phyloP scores from a whole-genome alignment of 2,797 vertebrate genomes.

The Picus viridis region DNA sequence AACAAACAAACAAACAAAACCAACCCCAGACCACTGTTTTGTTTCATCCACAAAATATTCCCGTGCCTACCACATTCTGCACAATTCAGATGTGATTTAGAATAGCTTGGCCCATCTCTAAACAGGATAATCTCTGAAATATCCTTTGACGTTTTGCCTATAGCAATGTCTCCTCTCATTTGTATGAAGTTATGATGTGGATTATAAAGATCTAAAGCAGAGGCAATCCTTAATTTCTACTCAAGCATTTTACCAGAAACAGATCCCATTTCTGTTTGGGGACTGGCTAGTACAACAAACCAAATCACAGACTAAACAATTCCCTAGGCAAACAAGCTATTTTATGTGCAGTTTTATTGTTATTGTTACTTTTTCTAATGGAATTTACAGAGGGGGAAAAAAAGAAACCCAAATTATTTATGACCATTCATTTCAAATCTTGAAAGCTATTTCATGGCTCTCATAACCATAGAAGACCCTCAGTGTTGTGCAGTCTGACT shows the following conservation, averaged over 20 bases:
- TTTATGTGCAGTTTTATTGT: conserved; percentile 27
- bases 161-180: conserved; percentile 2
- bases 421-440: conserved; percentile 10
- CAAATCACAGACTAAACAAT: conserved; percentile 33
- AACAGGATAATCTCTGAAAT: neutral
- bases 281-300: neutral
- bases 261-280: conserved; percentile 11
- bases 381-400: neutral
- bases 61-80: neutral
- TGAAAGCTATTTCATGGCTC: conserved; percentile 36
- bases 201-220: neutral
- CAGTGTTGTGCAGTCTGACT: neutral
- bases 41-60: neutral
- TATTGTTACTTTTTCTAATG: conserved; percentile 30
- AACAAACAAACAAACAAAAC: neutral
- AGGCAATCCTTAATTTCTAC: conserved; percentile 10
- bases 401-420: neutral
- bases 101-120: neutral
- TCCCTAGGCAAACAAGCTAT: conserved; percentile 1
- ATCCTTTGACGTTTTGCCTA: neutral
- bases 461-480: neutral
- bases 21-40: neutral
- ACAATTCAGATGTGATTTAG: neutral
- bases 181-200: neutral
- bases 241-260: conserved; percentile 6